Base-by-base conservation (phyloP, 2,113 vertebrate genomes). In the Antidorcas marsupialis region DNA sequence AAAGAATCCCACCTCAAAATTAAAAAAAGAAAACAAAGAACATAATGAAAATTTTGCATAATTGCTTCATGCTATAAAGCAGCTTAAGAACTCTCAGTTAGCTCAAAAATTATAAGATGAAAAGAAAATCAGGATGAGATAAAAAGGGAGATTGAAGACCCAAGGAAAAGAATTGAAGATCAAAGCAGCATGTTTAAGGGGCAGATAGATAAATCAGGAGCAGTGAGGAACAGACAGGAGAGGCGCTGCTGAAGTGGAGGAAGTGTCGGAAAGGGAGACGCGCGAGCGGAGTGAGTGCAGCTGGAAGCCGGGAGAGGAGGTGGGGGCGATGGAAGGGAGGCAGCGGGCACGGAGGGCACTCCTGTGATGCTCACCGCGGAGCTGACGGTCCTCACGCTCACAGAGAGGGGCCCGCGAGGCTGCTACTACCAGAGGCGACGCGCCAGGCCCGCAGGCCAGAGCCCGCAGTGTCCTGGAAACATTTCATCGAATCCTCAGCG, bases 101-200 rank as follows among this genome's bases (percentile, higher is more conserved):
- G 45, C 55, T 92, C 45, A 76, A 50, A 57, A 76, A 79, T 88
- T 30, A 85, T 57, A 91, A 89, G 59, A 91, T 81, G 50, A 14
- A 89, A 59, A 67, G 64, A 87, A 25, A 74, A 25, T 43, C 53
- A 85, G 30, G 39, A 47, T 74, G 76, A 91, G 59, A 82, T 86
- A 17, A 93, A 94, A 91, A 95, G 39, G 91, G 94, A 93, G 84
- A 84, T 28, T 53, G 59, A 87, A 91, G 82, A 89, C 55, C 33
- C 52, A 79, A 79, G 62, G 71, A 55, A 60, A 87, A 84, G 93
- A 25, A 33, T 13, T 50, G 47, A 21, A 25, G 28, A 53, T 67
- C 92, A 96, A 87, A 93, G 92, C 15, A 67, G 23, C 28, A 1
- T 55, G 67, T 47, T 39, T 27, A 47, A 93, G 92, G 60, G 60